Percentiles rank a stretch among this genome's conserved stretches.
Conservation (phyloP, 2,888 invertebrate genomes). For the Cephus runcator region DNA sequence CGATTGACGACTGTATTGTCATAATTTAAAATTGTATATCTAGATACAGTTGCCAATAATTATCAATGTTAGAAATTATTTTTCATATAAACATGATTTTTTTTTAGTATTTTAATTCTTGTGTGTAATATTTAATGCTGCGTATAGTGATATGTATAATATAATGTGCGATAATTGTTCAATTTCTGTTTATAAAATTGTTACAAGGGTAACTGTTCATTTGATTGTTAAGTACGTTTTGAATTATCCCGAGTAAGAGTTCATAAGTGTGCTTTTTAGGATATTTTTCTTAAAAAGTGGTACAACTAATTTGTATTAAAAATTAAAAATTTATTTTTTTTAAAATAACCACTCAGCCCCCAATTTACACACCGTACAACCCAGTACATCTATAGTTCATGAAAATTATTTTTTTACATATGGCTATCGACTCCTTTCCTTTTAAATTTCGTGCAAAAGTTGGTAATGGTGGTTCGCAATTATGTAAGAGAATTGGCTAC, state of each 20-base stretch:
- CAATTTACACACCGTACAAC: not conserved
- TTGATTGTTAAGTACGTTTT: not conserved
- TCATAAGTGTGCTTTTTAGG: not conserved
- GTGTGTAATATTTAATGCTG: not conserved
- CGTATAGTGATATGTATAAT: not conserved
- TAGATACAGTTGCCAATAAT: not conserved
- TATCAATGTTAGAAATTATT: not conserved
- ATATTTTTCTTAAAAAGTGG: not conserved
- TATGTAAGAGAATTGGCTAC: not conserved
- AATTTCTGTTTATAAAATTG: not conserved
- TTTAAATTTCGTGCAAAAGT: not conserved
- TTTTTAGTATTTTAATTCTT: not conserved
- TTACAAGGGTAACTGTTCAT: not conserved
- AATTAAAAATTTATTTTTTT: not conserved
- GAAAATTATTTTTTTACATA: too few species aligned
- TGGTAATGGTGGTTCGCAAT: not conserved
- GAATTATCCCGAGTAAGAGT: not conserved
- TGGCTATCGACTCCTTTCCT: not conserved
- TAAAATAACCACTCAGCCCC: not conserved
- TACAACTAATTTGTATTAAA: not conserved
- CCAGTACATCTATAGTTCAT: not conserved
- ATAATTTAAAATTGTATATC: not conserved
- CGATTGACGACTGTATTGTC: not conserved
- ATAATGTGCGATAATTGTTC: not conserved
- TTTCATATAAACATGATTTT: not conserved